These are phyloP conservation scores for Propsilocerus akamusi DNA, from an alignment of 1,140 invertebrate species.

Conservation along the genomic window DNA sequence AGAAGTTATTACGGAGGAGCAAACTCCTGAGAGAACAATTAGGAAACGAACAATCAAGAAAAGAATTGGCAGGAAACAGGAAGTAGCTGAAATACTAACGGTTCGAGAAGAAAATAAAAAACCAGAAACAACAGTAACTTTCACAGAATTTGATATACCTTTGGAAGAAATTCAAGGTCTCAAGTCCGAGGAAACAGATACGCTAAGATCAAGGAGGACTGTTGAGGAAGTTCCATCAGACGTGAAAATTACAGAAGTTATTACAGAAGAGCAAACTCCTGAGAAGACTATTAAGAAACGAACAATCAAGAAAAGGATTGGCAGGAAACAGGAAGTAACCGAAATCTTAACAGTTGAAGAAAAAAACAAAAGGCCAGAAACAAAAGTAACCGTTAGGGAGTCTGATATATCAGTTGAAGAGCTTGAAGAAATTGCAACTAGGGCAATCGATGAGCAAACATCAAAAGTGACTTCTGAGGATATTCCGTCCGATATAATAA, in stretches of 20 bases:
- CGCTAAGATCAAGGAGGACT: background rate
- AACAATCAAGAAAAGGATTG: too few species aligned
- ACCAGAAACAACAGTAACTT: constrained; percentile 7
- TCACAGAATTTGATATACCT: background rate
- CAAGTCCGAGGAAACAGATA: background rate
- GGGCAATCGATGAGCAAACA: too few species aligned
- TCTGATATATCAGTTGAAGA: too few species aligned
- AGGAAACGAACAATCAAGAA: constrained; percentile 15
- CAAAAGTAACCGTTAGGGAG: too few species aligned
- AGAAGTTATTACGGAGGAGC: constrained; percentile 6
- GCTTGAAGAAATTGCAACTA: too few species aligned
- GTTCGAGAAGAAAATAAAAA: constrained; percentile 12
- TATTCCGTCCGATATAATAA: too few species aligned
- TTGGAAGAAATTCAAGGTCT: constrained; percentile 5
- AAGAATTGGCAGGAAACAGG: constrained; percentile 15
- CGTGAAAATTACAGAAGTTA: background rate
- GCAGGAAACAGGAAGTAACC: too few species aligned
- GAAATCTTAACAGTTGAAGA: too few species aligned
- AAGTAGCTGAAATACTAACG: constrained; percentile 19
- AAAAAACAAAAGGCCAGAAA: too few species aligned
- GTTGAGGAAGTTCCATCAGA: background rate
- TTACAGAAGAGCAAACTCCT: too few species aligned
- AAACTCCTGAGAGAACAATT: constrained; percentile 1
- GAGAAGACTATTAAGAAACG: too few species aligned
- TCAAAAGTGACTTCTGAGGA: too few species aligned